Conservation (phyloP, 2,113 vertebrate species). For the Anarhynchus alexandrinus region DNA sequence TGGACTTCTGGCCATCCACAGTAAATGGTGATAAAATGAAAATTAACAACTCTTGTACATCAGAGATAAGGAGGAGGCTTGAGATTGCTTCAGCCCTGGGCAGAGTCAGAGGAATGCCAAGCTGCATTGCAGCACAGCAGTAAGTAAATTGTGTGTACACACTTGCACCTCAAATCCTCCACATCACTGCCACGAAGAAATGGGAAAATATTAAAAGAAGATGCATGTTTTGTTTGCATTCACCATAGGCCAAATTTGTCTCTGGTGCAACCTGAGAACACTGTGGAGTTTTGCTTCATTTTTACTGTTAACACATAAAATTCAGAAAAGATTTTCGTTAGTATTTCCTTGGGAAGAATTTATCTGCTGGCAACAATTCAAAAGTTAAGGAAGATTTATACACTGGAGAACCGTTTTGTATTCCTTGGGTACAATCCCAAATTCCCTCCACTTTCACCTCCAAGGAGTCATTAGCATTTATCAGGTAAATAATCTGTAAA, state of each 20-base stretch:
- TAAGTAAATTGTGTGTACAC: background rate
- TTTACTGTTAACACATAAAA: background rate
- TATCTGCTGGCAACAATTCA: background rate
- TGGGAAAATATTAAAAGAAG: background rate
- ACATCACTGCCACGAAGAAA: background rate
- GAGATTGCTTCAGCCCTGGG: background rate
- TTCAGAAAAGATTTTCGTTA: background rate
- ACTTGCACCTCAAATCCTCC: background rate
- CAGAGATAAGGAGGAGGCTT: background rate
- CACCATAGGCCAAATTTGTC: accelerated
- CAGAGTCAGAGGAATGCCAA: background rate
- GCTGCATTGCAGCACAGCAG: background rate
- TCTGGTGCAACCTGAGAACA: background rate
- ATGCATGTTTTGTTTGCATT: background rate
- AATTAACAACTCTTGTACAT: background rate
- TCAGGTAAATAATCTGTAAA: conserved; percentile 29
- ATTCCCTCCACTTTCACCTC: background rate
- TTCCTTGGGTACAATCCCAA: conserved; percentile 47
- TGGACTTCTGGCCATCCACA: accelerated
- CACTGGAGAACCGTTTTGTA: background rate
- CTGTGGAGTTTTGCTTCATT: background rate
- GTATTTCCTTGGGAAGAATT: background rate
- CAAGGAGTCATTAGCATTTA: conserved; percentile 13
- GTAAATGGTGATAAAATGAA: background rate
- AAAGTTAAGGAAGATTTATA: conserved; percentile 17